phyloP scores from a whole-genome alignment of 2,888 invertebrate genomes.

The Chirona hameri region DNA sequence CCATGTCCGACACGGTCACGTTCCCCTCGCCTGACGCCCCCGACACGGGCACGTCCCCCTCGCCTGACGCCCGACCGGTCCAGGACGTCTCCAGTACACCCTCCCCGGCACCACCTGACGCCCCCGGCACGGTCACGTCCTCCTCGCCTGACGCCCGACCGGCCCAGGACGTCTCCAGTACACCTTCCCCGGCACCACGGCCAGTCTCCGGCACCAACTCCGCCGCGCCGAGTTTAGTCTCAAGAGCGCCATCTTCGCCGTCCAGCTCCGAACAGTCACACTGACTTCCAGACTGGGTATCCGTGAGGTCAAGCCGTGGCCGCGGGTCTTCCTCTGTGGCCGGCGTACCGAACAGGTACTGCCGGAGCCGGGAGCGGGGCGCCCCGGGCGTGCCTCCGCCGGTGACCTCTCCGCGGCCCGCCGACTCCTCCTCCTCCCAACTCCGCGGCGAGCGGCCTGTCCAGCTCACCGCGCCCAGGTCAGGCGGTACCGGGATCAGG shows the following conservation, averaged over 20 bases:
- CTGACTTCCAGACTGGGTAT: no score
- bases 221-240: background rate
- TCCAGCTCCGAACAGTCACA: background rate
- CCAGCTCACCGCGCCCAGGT: background rate
- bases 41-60: no score
- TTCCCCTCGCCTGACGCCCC: background rate
- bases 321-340: background rate
- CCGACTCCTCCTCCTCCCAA: background rate
- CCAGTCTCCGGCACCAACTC: background rate
- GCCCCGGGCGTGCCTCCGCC: background rate
- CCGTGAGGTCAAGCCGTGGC: background rate
- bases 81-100: no score
- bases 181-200: background rate
- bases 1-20: conserved; percentile 10
- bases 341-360: background rate
- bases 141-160: no score
- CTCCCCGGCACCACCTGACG: background rate
- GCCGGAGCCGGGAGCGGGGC: background rate
- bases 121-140: no score
- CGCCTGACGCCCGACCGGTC: no score
- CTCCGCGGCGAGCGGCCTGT: background rate
- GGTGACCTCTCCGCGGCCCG: background rate
- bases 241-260: background rate
- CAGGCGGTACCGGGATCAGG: no score
- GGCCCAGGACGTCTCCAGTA: no score